Evolutionary conservation across 2,797 vertebrate species (phyloP), one percentile per base, ranked within the genome.

Genomic region (Platalea minor): DNA sequence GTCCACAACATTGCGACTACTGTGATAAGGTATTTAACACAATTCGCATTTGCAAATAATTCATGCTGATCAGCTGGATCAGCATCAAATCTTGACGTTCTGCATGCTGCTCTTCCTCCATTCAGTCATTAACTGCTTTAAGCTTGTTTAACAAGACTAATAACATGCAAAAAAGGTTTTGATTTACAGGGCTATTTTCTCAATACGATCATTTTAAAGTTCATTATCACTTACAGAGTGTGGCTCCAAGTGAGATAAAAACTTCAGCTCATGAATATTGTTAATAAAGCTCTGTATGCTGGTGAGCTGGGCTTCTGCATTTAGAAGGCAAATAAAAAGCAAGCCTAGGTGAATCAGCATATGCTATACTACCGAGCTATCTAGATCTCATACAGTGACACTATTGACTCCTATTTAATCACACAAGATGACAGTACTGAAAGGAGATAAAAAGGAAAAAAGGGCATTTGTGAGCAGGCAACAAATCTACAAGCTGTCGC

Each of bases 221-320:
- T 96, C 75, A 81, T 91, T 89, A 88, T 88, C 89, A 64, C 79
- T 93, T 96, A 53, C 11, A 93, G 83, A 96, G 93, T 39, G 57
- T 85, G 70, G 84, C 53, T 96, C 63, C 63, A 54, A 80, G 23
- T 12, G 26, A 85, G 59, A 73, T 88, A 95, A 93, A 82, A 92
- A 67, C 60, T 90, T 80, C 5, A 35, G 23, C 91, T 91, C 79
- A 80, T 95, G 90, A 96, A 95, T 74, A 89, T 39, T 26, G 45
- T 88, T 91, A 95, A 86, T 85, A 87, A 93, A 96, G 74, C 69
- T 70, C 81, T 88, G 46, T 57, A 79, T 89, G 56, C n/a, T 76
- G 85, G 77, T 45, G 43, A 90, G 21, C 26, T 64, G 43, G 63
- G 20, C 29, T 76, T 89, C 59, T 85, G 60, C 85, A 72, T 88